phyloP scores from a whole-genome alignment of 2,113 vertebrate genomes.

The Elanus axillaris region DNA sequence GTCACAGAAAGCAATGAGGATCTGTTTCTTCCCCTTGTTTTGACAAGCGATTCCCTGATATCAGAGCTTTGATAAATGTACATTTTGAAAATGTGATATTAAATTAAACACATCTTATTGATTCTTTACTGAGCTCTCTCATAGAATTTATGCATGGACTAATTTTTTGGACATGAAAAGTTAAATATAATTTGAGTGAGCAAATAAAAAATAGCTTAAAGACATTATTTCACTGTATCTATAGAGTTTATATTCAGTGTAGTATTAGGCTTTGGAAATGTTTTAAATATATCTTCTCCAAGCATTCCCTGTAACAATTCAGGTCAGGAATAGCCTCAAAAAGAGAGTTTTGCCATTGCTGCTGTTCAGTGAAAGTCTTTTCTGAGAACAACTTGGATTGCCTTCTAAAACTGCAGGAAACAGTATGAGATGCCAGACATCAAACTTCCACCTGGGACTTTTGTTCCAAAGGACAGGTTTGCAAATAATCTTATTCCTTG shows the following conservation, averaged over 20 bases:
- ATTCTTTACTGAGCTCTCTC: not conserved
- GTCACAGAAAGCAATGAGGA: not conserved
- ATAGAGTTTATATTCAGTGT: not conserved
- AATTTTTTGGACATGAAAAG: not conserved
- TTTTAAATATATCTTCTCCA: not conserved
- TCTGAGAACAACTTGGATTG: not conserved
- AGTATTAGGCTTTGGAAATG: not conserved
- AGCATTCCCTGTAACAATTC: not conserved
- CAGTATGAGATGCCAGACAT: not conserved
- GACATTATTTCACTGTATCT: not conserved
- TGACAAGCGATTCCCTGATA: not conserved
- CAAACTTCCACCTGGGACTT: not conserved
- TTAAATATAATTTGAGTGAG: not conserved
- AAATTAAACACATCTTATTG: not conserved
- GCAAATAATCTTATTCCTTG: conserved; percentile 3
- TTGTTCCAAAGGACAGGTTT: not conserved
- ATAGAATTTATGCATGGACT: not conserved
- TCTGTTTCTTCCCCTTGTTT: not conserved
- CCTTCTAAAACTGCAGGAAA: not conserved
- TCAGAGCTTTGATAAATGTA: not conserved
- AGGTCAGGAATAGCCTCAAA: not conserved
- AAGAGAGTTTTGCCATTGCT: not conserved
- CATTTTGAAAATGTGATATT: not conserved
- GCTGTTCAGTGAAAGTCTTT: not conserved
- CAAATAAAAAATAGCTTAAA: not conserved